Base-by-base conservation (phyloP, 1,140 invertebrate species). In the Aleiodes sp. region DNA sequence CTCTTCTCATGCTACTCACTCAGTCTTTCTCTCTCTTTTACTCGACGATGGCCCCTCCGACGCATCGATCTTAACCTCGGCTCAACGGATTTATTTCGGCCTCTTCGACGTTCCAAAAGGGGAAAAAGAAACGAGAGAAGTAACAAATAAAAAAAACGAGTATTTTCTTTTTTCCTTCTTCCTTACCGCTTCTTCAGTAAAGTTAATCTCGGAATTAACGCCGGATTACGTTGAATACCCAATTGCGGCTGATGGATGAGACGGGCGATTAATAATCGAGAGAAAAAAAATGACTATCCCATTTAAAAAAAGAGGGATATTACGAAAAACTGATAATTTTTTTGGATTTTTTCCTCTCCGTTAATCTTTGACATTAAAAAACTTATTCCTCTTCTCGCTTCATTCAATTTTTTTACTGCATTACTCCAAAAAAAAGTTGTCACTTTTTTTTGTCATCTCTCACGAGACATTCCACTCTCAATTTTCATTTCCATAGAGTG, bases 21-120 rank as follows among this genome's bases (percentile, higher is more conserved):
- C 24, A 39, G 14, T 39, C 16, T 24, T 46, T 33, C 46, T 64
- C 16, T 52, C 46, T 37, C 33, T n/a, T 59, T 12, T 37, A 12
- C 19, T 31, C 43, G 26, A 57, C 43, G 29, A 66, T 59, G 41
- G 39, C 57, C 21, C 10, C 24, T 63, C 73, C 73, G 69, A 64
- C 26, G 70, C 72, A 77, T 76, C 70, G 75, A 78, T 78, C 80
- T 77, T 76, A 72, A 76, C 74, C 71, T 62, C 66, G 68, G 75
- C 77, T 77, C 74, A 77, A 77, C 74, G 76, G 71, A 79, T 79
- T 77, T 78, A 78, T 78, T 78, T 75, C 70, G 69, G 72, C 65
- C 70, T 60, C 37, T 16, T 76, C 70, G 56, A 61, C 57, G 28
- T 28, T 14, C 57, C 3, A 43, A 65, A 65, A 52, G 28, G 43